Conservation (phyloP, 2,888 invertebrate genomes). For the Alitta virens region DNA sequence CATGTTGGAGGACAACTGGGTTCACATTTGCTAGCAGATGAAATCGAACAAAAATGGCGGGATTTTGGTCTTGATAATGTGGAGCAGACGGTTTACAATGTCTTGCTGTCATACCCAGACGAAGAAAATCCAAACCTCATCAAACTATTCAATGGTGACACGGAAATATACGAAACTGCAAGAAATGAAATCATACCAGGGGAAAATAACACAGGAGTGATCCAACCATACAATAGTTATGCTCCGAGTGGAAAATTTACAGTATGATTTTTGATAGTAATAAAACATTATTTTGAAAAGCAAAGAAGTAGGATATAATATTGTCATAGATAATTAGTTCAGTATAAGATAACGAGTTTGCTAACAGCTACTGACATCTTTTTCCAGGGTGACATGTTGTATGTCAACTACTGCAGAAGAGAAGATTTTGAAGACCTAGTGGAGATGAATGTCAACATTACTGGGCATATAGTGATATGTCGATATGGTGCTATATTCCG, state of each 20-base stretch:
- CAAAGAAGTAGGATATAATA: too few relatives aligned
- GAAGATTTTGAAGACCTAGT: slow-evolving; percentile 56
- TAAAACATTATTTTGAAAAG: background rate
- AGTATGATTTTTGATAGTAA: slow-evolving; percentile 8
- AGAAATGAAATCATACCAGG: slow-evolving; percentile 28
- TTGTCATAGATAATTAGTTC: too few relatives aligned
- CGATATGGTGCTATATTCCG: slow-evolving; percentile 60
- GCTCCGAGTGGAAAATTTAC: slow-evolving; percentile 35
- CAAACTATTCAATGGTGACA: slow-evolving; percentile 25
- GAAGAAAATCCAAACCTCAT: slow-evolving; percentile 30
- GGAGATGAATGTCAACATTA: slow-evolving; percentile 43
- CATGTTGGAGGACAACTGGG: background rate
- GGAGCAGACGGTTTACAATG: slow-evolving; percentile 35
- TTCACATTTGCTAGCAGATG: background rate
- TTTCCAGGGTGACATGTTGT: slow-evolving; percentile 49
- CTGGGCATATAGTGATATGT: slow-evolving; percentile 58
- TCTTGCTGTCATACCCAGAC: slow-evolving; percentile 43
- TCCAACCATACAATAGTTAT: slow-evolving; percentile 46
- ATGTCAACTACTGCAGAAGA: slow-evolving; percentile 57
- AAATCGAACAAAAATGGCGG: background rate
- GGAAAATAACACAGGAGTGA: slow-evolving; percentile 36
- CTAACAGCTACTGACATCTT: background rate
- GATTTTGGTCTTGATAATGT: slow-evolving; percentile 17
- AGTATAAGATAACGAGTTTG: too few relatives aligned
- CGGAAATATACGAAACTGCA: slow-evolving; percentile 21